phyloP scores from a whole-genome alignment of 92 coral and sea anemone species.

The Blastomussa wellsi region DNA sequence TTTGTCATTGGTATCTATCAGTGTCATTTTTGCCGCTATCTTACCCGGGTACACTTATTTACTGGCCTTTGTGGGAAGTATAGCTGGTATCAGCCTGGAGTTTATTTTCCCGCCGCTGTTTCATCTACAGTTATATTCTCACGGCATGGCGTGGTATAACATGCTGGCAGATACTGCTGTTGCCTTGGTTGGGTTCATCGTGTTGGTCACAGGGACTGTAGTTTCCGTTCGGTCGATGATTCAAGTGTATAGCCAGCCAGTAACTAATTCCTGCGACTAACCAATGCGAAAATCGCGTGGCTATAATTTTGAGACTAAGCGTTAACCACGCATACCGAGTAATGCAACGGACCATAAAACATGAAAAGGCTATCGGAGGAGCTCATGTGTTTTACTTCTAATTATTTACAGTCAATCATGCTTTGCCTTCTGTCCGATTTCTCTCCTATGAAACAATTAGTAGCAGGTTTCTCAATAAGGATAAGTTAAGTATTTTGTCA shows the following conservation, averaged over 20 bases:
- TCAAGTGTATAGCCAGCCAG: constrained; percentile 16
- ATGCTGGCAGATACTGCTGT: constrained; percentile 51
- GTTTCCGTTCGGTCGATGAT: constrained; percentile 68
- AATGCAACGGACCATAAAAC: neutral
- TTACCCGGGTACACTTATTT: constrained; percentile 70
- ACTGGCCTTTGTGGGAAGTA: constrained; percentile 77
- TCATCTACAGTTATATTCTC: constrained; percentile 65
- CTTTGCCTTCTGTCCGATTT: too few species aligned
- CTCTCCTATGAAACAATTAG: too few species aligned
- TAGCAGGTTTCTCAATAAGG: too few species aligned
- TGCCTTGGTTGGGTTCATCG: constrained; percentile 54
- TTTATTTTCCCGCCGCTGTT: constrained; percentile 90
- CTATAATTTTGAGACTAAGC: neutral
- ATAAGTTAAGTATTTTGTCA: too few species aligned
- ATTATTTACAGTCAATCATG: too few species aligned
- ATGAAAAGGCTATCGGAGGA: neutral
- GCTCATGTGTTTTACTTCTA: too few species aligned
- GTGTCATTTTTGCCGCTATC: constrained; percentile 69
- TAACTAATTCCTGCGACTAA: neutral
- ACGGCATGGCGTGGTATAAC: constrained; percentile 68
- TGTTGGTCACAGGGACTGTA: constrained; percentile 61
- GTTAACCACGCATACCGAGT: too few species aligned
- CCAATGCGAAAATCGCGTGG: neutral
- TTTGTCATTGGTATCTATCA: constrained; percentile 45
- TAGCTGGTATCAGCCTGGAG: constrained; percentile 79